These are phyloP conservation scores for Uropsilus gracilis DNA, from an alignment of 2,113 vertebrate genomes.

Conservation along the genomic window DNA sequence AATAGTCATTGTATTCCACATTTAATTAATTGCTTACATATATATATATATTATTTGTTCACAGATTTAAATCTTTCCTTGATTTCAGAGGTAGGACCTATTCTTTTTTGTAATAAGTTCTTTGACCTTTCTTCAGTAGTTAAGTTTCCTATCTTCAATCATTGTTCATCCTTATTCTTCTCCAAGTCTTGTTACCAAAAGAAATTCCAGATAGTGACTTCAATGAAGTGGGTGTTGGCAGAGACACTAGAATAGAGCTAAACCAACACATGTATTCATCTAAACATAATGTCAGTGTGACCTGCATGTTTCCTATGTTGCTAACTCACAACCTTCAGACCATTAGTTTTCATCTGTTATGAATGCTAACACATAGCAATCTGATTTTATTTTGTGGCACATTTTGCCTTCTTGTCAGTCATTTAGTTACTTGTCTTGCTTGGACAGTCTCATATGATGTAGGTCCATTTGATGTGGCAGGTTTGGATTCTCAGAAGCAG, in stretches of 20 bases:
- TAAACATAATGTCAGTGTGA: neutral
- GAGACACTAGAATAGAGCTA: neutral
- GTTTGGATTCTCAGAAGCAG: neutral
- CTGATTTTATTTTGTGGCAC: neutral
- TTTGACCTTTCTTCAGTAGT: neutral
- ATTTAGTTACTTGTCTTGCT: neutral
- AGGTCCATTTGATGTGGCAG: neutral
- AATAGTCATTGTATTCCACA: neutral
- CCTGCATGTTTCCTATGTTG: neutral
- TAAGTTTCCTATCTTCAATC: neutral
- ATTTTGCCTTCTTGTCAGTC: neutral
- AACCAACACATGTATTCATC: neutral
- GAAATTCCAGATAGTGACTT: neutral
- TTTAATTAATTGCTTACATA: neutral
- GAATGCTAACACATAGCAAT: neutral
- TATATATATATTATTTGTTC: neutral
- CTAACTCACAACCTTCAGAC: neutral
- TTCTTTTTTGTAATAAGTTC: neutral
- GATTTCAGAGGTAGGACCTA: neutral
- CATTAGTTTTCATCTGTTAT: neutral
- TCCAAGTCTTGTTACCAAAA: neutral
- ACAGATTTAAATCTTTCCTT: neutral
- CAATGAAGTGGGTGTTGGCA: neutral
- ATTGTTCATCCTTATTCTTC: neutral
- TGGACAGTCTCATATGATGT: neutral